Evolutionary conservation across 1,140 invertebrate genomes (phyloP).

Genomic region (Vanessa tameamea): DNA sequence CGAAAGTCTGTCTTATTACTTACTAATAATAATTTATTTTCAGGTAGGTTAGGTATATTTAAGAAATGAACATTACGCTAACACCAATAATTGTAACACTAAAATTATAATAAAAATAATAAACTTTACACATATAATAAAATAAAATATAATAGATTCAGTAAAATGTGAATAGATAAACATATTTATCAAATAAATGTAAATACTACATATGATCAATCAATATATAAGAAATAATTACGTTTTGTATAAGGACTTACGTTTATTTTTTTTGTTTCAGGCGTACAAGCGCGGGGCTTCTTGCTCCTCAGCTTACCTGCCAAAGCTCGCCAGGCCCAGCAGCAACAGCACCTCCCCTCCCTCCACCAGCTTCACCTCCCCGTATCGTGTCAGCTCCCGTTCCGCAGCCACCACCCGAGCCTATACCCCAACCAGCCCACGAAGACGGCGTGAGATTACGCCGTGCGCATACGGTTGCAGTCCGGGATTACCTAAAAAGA

Average conservation of each 20-base stretch:
- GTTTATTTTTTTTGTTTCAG: slow-evolving; percentile 55
- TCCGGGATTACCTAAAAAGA: slow-evolving; percentile 85
- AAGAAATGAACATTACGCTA: too few relatives aligned
- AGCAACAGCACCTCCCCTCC: slow-evolving; percentile 61
- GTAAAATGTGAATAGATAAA: too few relatives aligned
- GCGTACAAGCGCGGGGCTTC: slow-evolving; percentile 68
- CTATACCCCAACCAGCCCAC: slow-evolving; percentile 63
- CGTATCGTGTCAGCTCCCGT: slow-evolving; percentile 62
- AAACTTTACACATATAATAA: too few relatives aligned
- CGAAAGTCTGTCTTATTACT: too few relatives aligned
- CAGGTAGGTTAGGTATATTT: too few relatives aligned
- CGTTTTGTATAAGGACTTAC: not conserved
- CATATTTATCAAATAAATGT: too few relatives aligned
- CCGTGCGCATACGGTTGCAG: slow-evolving; percentile 63
- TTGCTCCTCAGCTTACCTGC: slow-evolving; percentile 71
- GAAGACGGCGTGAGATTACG: slow-evolving; percentile 71
- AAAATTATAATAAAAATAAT: too few relatives aligned
- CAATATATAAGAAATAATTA: not conserved
- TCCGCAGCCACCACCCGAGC: slow-evolving; percentile 58
- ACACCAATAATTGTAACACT: too few relatives aligned
- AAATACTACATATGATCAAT: too few relatives aligned
- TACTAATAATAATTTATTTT: too few relatives aligned
- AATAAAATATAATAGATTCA: too few relatives aligned
- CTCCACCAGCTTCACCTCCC: slow-evolving; percentile 68
- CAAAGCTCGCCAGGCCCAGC: slow-evolving; percentile 65